A percentile compares a stretch with the other conserved stretches of the same genome.
These are phyloP conservation scores for Homalodisca vitripennis DNA, from an alignment of 1,140 invertebrate species.

Conservation along the genomic window DNA sequence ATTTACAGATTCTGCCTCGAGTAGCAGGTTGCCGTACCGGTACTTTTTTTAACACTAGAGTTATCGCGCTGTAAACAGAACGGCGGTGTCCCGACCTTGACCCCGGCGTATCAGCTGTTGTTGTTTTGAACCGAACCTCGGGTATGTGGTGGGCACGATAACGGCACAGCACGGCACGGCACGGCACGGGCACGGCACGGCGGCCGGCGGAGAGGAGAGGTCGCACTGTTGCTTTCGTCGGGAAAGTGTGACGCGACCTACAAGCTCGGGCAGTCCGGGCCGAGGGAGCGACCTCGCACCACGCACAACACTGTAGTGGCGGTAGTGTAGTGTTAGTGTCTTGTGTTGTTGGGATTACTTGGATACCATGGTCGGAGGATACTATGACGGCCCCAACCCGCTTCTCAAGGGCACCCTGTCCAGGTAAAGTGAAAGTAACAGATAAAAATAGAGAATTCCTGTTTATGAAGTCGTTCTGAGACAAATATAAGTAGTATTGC, in stretches of 20 bases:
- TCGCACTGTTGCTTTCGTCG: constrained; percentile 18
- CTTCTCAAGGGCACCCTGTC: constrained; percentile 54
- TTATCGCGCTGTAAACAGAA: no score
- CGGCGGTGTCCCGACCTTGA: not conserved
- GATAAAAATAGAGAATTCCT: no score
- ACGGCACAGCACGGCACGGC: not conserved
- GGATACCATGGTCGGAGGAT: constrained; percentile 42
- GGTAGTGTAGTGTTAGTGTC: not conserved
- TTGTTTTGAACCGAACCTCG: no score
- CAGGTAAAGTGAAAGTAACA: no score
- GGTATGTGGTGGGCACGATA: no score
- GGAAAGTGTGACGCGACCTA: constrained; percentile 20
- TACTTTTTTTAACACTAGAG: no score
- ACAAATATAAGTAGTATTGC: no score
- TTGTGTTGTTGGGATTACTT: constrained; percentile 25
- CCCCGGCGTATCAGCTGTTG: not conserved
- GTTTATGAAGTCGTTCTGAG: no score
- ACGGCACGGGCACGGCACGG: not conserved
- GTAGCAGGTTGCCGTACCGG: no score
- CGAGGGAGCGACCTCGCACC: not conserved
- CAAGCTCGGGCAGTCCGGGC: not conserved
- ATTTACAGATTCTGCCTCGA: no score
- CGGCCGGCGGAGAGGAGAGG: not conserved
- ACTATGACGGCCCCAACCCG: constrained; percentile 55
- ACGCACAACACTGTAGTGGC: not conserved